Conservation (phyloP, 2,113 vertebrate genomes). For the Poecilia latipinna region DNA sequence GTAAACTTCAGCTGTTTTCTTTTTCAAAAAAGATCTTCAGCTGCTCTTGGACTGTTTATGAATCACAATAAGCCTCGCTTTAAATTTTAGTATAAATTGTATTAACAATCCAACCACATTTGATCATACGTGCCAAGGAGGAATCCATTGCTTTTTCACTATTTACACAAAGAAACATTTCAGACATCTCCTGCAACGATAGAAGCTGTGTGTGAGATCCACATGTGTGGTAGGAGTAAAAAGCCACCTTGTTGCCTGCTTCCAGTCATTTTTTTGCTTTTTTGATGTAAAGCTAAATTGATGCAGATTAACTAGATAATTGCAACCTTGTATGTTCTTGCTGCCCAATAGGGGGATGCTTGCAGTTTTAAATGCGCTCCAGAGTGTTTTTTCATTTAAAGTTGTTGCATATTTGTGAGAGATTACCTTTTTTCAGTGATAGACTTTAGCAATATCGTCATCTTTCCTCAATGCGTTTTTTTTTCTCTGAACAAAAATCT, state of each 20-base stretch:
- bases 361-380: constrained; percentile 13
- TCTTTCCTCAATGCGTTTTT: neutral
- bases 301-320: neutral
- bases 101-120: constrained; percentile 10
- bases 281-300: constrained; percentile 17
- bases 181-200: neutral
- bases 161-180: neutral
- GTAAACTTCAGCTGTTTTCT: constrained; percentile 4
- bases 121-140: constrained; percentile 22
- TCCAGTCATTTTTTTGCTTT: neutral
- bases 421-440: neutral
- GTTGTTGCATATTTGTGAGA: neutral
- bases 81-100: constrained; percentile 1
- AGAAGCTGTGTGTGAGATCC: neutral
- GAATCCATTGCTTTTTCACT: constrained; percentile 6
- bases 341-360: neutral
- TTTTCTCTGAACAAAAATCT: neutral
- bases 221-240: constrained; percentile 2
- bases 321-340: neutral
- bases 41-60: constrained; percentile 22
- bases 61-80: constrained; percentile 19
- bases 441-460: constrained; percentile 5
- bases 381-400: constrained; percentile 8
- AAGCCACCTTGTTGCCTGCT: constrained; percentile 15
- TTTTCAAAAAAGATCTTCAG: constrained; percentile 1